Evolutionary conservation across 1,140 invertebrate genomes (phyloP).

Genomic region (Brachionus plicatilis): DNA sequence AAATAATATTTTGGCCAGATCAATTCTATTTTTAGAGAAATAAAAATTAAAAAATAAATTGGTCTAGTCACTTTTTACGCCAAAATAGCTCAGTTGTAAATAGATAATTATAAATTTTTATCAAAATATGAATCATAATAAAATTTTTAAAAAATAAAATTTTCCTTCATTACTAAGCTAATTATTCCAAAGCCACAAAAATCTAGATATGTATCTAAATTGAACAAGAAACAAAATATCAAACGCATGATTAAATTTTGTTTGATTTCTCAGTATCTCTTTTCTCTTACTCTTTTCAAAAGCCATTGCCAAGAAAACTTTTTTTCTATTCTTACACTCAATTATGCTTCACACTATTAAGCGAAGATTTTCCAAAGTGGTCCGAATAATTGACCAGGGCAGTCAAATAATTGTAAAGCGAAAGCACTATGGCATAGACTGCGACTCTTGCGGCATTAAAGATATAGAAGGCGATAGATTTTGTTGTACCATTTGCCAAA

Average conservation of each 20-base stretch:
- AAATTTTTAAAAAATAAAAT: background rate
- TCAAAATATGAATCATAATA: background rate
- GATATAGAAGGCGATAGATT: background rate
- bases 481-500: background rate
- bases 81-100: background rate
- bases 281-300: background rate
- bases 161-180: background rate
- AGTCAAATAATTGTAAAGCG: background rate
- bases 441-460: background rate
- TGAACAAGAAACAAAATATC: background rate
- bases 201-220: background rate
- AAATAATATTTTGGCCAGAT: too few species aligned
- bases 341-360: background rate
- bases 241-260: background rate
- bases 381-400: background rate
- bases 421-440: background rate
- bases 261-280: background rate
- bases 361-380: background rate
- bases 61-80: background rate
- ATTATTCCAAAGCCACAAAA: background rate
- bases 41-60: background rate
- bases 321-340: background rate
- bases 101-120: background rate
- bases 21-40: too few species aligned
- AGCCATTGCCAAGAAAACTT: background rate